phyloP scores from a whole-genome alignment of 2,888 invertebrate genomes.

The Formica aserva region DNA sequence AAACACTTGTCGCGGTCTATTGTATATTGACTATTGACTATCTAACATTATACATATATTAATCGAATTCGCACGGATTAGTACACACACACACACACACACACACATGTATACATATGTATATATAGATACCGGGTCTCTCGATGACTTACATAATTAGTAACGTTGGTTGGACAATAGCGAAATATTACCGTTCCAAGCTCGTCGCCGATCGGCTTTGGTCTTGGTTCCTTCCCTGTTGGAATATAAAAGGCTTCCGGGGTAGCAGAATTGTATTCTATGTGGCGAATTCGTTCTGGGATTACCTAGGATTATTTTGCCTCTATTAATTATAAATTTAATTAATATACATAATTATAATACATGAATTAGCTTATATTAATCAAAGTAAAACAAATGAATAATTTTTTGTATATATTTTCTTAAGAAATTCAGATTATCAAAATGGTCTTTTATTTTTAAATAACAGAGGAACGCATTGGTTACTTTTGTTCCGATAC shows the following conservation, averaged over 20 bases:
- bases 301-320: constrained; percentile 89
- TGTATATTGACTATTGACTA: neutral
- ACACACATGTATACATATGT: neutral
- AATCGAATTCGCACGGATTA: neutral
- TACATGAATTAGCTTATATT: neutral
- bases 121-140: neutral
- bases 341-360: neutral
- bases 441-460: neutral
- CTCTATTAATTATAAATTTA: constrained; percentile 4
- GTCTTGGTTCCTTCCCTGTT: constrained; percentile 92
- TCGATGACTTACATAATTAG: constrained; percentile 92
- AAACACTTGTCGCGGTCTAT: neutral
- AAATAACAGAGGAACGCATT: neutral
- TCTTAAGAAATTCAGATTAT: neutral
- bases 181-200: constrained; percentile 93
- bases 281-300: constrained; percentile 92
- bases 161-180: constrained; percentile 94
- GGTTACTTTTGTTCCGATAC: neutral
- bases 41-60: neutral
- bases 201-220: constrained; percentile 95
- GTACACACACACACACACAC: neutral
- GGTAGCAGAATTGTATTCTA: constrained; percentile 90
- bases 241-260: constrained; percentile 94
- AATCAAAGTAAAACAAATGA: neutral
- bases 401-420: neutral